Base-by-base conservation (phyloP, 2,797 vertebrate species). In the Peromyscus attwateri region DNA sequence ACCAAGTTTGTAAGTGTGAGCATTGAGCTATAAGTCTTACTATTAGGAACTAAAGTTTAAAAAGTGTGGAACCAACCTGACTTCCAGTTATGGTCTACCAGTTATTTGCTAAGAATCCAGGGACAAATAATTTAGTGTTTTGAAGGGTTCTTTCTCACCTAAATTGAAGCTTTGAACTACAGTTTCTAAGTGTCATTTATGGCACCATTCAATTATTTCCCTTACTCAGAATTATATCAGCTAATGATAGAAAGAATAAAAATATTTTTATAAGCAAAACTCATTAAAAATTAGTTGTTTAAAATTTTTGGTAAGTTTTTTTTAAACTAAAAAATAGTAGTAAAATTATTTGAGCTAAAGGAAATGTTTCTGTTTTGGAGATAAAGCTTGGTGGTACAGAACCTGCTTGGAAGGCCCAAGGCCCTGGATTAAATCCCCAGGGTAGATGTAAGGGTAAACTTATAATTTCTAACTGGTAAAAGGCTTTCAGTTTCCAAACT, bases 391-490 rank as follows among this genome's bases (percentile, higher is more conserved):
- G 43, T 66, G 57, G 19, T 64, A 52, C 19, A 64, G 25, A n/a
- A 14, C 25, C 71, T 57, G 14, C 49, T 13, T 71, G 27, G 21
- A 10, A 49, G 37, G 60, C 14, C 14, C 7, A 76, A 75, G 37
- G 49, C 29, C 52, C 66, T 81, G 14, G 31, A 21, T 57, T 94
- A 21, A 37, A 34, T 23, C 5, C 25, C 17, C 13, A 82, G 40
- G 14, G 60, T 13, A 37, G 27, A 49, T n/a, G 23, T 29, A 43
- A n/a, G 52, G 27, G 40, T 46, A 5, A 9, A 34, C 27, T 84
- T 84, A 37, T 91, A 64, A 62, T 60, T 89, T 97, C 52, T 91
- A 93, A 93, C 21, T 66, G 60, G 66, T 92, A 84, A 97, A 95
- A 84, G 2, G 25, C 40, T 91, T 96, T 94, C 43, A 19, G 12